phyloP scores from a whole-genome alignment of 1,140 invertebrate genomes.

The Euura lappo region DNA sequence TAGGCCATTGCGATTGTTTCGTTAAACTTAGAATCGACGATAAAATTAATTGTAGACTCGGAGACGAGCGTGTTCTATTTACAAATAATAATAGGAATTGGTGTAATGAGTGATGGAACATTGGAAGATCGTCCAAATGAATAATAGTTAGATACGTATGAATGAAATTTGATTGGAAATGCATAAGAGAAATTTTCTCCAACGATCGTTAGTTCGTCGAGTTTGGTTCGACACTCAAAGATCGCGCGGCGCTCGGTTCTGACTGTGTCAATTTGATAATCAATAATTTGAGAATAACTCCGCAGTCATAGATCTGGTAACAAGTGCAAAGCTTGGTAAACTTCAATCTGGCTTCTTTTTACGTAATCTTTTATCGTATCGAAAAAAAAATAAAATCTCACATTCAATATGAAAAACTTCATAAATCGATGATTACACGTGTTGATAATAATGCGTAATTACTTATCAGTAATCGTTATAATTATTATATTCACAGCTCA shows the following conservation, averaged over 20 bases:
- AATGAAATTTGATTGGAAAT: background rate
- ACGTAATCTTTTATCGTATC: background rate
- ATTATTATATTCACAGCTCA: constrained; percentile 7
- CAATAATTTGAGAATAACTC: background rate
- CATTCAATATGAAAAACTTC: background rate
- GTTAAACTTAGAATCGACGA: background rate
- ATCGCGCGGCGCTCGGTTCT: no score
- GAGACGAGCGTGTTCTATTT: background rate
- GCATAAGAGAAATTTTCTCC: background rate
- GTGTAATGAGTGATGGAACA: no score
- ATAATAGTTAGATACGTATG: no score
- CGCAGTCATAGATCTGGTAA: background rate
- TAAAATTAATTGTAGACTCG: background rate
- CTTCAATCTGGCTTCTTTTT: background rate
- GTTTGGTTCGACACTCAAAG: background rate
- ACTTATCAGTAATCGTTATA: constrained; percentile 5
- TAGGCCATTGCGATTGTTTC: background rate
- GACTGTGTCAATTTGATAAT: background rate
- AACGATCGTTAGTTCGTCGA: background rate
- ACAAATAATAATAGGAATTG: background rate
- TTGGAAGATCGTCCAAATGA: no score
- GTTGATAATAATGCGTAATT: background rate
- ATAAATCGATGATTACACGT: background rate
- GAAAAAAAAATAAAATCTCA: background rate
- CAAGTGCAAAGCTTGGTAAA: background rate